Conservation (phyloP, 1,140 invertebrate genomes). For the Achatina immaculata region DNA sequence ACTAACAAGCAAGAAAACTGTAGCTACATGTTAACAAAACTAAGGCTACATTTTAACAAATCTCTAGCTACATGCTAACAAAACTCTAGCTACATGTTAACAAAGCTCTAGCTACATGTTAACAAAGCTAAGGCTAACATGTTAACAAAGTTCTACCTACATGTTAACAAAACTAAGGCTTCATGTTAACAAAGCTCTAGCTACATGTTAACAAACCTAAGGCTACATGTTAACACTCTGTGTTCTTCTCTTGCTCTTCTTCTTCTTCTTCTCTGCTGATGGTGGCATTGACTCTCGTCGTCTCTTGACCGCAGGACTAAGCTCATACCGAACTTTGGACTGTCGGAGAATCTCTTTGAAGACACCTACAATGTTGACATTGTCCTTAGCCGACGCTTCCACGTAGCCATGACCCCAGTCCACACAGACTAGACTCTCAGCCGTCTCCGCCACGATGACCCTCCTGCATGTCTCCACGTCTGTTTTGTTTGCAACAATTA, state of each 20-base stretch:
- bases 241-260: conserved; percentile 26
- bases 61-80: too few species aligned
- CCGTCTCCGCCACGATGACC: conserved; percentile 46
- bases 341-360: conserved; percentile 58
- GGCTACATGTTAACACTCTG: conserved; percentile 36
- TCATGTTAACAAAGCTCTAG: too few species aligned
- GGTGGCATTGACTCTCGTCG: conserved; percentile 49
- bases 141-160: too few species aligned
- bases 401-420: conserved; percentile 60
- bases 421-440: conserved; percentile 53
- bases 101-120: too few species aligned
- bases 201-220: too few species aligned
- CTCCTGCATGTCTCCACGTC: conserved; percentile 46
- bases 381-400: conserved; percentile 59
- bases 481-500: conserved; percentile 60
- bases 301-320: conserved; percentile 46
- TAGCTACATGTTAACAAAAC: too few species aligned
- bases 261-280: conserved; percentile 25
- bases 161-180: too few species aligned
- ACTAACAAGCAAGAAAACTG: too few species aligned
- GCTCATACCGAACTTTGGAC: conserved; percentile 47
- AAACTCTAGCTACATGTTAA: too few species aligned
- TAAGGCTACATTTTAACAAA: too few species aligned
- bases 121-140: too few species aligned
- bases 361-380: conserved; percentile 56